Evolutionary conservation across 2,113 vertebrate genomes (phyloP).

Genomic region (Lampris megalopsis): DNA sequence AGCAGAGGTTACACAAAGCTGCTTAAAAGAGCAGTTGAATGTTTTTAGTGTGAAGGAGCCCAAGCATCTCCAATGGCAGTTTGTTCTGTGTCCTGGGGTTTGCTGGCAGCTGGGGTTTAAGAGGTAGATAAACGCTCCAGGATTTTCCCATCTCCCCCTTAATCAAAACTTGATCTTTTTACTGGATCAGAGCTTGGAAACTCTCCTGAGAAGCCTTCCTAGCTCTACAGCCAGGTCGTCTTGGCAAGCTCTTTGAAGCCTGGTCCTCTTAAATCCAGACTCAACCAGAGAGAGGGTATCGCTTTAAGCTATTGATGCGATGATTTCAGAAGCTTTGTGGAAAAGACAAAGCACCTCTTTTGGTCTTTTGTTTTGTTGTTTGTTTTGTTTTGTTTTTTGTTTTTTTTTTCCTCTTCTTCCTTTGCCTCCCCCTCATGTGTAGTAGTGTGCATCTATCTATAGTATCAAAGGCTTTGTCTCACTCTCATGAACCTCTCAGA

Average conservation of each 20-base stretch:
- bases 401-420: neutral
- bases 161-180: slow-evolving; percentile 49
- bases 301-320: slow-evolving; percentile 59
- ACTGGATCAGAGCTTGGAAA: slow-evolving; percentile 69
- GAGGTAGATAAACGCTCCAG: slow-evolving; percentile 46
- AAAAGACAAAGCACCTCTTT: slow-evolving; percentile 55
- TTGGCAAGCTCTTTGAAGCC: slow-evolving; percentile 59
- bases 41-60: slow-evolving; percentile 11
- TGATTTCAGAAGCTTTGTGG: slow-evolving; percentile 36
- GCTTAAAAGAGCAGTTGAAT: slow-evolving; percentile 23
- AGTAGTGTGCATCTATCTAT: neutral
- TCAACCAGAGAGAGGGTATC: slow-evolving; percentile 48
- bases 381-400: slow-evolving; percentile 28
- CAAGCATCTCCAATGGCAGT: neutral
- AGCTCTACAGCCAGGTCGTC: slow-evolving; percentile 60
- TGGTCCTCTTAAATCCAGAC: slow-evolving; percentile 55
- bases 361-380: neutral
- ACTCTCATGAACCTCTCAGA: neutral
- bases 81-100: slow-evolving; percentile 37
- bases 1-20: slow-evolving; percentile 19
- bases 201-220: slow-evolving; percentile 58
- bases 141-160: slow-evolving; percentile 38
- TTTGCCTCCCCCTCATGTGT: neutral
- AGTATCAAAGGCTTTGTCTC: neutral
- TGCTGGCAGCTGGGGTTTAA: slow-evolving; percentile 46